phyloP scores from a whole-genome alignment of 2,797 vertebrate genomes.

The Onychomys torridus region DNA sequence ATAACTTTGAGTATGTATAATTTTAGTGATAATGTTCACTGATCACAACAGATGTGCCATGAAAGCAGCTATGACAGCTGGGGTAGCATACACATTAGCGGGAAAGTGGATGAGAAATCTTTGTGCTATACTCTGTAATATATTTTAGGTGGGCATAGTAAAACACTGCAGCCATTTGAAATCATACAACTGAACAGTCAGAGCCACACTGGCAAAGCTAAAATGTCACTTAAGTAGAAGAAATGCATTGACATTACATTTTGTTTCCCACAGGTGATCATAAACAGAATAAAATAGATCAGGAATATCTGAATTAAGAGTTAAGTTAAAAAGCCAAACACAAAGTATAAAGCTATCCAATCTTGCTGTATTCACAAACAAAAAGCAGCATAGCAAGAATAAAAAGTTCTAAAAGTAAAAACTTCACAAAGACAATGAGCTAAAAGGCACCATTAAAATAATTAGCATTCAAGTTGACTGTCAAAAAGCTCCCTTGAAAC shows the following conservation, averaged over 20 bases:
- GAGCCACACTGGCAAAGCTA: constrained; percentile 26
- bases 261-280: not conserved
- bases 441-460: constrained; percentile 59
- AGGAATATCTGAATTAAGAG: constrained; percentile 12
- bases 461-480: not conserved
- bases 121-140: constrained; percentile 6
- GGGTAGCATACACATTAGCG: not conserved
- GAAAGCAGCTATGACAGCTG: too few relatives aligned
- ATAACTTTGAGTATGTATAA: not conserved
- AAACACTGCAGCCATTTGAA: constrained; percentile 52
- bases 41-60: not conserved
- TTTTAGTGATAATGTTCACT: not conserved
- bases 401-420: constrained; percentile 55
- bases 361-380: constrained; percentile 56
- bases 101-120: not conserved
- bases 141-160: not conserved
- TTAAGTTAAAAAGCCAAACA: constrained; percentile 28
- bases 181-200: constrained; percentile 9
- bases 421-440: constrained; percentile 46
- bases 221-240: constrained; percentile 50
- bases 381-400: constrained; percentile 52
- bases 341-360: constrained; percentile 41
- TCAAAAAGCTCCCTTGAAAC: not conserved
- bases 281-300: constrained; percentile 4
- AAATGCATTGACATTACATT: not conserved